Percentiles rank a stretch among this genome's conserved stretches.
phyloP scores from a whole-genome alignment of 2,888 invertebrate genomes.

The Lingula anatina region DNA sequence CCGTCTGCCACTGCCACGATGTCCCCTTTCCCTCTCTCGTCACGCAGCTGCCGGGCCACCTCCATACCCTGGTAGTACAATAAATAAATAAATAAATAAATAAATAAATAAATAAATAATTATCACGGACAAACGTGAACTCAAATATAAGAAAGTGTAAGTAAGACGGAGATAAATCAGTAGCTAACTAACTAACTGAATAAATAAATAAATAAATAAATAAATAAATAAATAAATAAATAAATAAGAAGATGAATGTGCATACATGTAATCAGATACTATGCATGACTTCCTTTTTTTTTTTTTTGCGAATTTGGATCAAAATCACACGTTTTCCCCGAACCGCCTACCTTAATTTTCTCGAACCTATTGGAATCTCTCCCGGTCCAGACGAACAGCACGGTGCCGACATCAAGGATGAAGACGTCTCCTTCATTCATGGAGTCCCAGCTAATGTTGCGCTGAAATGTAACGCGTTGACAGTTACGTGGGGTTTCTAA shows the following conservation, averaged over 20 bases:
- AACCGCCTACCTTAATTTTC: conserved; percentile 66
- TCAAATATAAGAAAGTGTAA: neutral
- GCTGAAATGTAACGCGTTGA: conserved; percentile 59
- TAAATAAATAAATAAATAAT: neutral
- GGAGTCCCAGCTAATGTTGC: conserved; percentile 71
- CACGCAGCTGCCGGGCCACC: conserved; percentile 32
- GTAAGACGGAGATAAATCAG: neutral
- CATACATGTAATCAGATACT: neutral
- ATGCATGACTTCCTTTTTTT: too few relatives aligned
- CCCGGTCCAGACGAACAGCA: conserved; percentile 84
- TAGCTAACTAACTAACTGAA: too few relatives aligned
- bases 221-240: too few relatives aligned
- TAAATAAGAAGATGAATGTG: too few relatives aligned
- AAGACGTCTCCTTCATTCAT: conserved; percentile 84
- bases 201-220: too few relatives aligned
- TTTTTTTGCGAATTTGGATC: too few relatives aligned
- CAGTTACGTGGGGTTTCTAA: neutral
- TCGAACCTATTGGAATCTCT: conserved; percentile 74
- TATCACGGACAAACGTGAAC: neutral
- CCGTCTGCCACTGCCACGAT: conserved; percentile 82
- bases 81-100: conserved; percentile 2
- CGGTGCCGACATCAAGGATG: conserved; percentile 67
- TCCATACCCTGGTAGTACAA: conserved; percentile 29
- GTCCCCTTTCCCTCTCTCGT: conserved; percentile 49
- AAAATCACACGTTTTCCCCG: neutral